phyloP scores from a whole-genome alignment of 2,888 invertebrate species.

The Meta bourneti region DNA sequence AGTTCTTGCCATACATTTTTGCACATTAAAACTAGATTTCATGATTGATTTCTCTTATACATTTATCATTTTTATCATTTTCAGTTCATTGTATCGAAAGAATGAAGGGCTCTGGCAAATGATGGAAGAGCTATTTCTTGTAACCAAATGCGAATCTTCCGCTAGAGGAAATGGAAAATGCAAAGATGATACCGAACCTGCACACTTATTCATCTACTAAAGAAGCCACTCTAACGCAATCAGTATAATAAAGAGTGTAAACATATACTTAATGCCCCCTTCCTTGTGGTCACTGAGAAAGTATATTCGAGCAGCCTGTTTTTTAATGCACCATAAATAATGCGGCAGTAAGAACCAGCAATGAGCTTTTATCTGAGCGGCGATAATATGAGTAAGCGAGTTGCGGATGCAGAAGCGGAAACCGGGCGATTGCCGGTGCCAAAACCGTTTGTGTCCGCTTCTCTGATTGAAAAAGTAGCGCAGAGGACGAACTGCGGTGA shows the following conservation, averaged over 20 bases:
- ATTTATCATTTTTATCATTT: no score
- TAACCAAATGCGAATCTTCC: no score
- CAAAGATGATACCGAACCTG: no score
- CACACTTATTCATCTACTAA: no score
- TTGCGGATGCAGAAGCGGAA: constrained; percentile 69
- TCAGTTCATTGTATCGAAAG: no score
- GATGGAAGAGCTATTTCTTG: no score
- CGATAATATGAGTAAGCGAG: constrained; percentile 63
- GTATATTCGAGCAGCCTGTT: not conserved
- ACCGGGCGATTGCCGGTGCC: constrained; percentile 8
- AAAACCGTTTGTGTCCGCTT: constrained; percentile 35
- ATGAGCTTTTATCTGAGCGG: constrained; percentile 47
- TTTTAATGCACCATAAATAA: constrained; percentile 6
- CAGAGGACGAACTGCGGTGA: constrained; percentile 5
- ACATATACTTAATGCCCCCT: not conserved
- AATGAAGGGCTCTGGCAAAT: no score
- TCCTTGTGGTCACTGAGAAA: not conserved
- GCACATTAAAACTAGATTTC: no score
- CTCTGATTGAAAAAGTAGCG: constrained; percentile 25
- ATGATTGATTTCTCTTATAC: no score
- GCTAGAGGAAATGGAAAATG: no score
- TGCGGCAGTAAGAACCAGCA: not conserved
- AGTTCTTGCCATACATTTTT: no score
- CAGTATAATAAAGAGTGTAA: constrained; percentile 16
- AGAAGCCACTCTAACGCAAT: constrained; percentile 4